Base-by-base conservation (phyloP, 1,140 invertebrate species). In the Adelges cooleyi region DNA sequence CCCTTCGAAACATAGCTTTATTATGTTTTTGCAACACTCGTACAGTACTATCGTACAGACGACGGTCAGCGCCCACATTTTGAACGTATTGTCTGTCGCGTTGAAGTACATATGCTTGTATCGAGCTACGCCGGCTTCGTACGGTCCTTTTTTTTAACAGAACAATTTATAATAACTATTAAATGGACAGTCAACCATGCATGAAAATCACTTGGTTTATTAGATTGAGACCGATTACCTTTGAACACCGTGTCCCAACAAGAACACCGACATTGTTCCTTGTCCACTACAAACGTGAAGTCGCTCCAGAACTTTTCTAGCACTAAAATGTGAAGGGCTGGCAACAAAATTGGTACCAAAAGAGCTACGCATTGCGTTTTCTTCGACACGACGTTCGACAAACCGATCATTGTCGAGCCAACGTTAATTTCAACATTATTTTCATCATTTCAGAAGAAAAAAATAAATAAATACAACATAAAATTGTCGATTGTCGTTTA, bases 61-160 rank as follows among this genome's bases (percentile, higher is more conserved):
- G 4, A 86, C 81, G 1, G 84, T 81, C 2, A 83, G 73, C 13
- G 81, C 73, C 87, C 88, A 91, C 70, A 90, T 90, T 76, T 89
- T 86, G 52, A 85, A 76, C 5, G 82, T 84, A 67, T 87, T 86
- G 40, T 75, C 73, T 3, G 87, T 90, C 22, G 84, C 82, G 72
- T 91, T 90, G 74, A 91, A 90, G 73, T 90, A 91, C 71, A 90
- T 80, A 71, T 90, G 87, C 72, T 90, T 89, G 73, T 88, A 89
- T 10, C 82, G 80, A 44, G 82, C 82, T 65, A 86, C 77, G 18
- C 84, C 84, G 46, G 83, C 81, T 75, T 90, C 87, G 72, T 90
- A 90, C 13, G 82, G 80, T 48, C 86, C 85, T 81, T 59, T 33
- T 6, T 6, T 11, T 6, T 6, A 33, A 33, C 11, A 33, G 11